These are phyloP conservation scores for Amaurobius ferox DNA, from an alignment of 2,888 invertebrate genomes.

Conservation along the genomic window DNA sequence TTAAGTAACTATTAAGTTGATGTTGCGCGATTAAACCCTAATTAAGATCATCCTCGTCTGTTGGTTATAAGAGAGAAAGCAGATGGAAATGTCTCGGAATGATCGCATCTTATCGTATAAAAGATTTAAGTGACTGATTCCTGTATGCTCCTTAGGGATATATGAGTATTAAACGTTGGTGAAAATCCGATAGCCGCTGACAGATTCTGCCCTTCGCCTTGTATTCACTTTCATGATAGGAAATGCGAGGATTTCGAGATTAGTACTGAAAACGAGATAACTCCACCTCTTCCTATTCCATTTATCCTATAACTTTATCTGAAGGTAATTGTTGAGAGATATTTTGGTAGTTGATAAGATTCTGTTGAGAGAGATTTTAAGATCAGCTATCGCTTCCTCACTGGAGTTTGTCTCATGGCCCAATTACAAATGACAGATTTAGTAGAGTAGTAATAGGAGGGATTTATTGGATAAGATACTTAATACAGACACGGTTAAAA, in stretches of 20 bases:
- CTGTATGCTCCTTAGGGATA: slow-evolving; percentile 22
- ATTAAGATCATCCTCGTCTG: slow-evolving; percentile 12
- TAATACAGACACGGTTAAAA: too few species aligned
- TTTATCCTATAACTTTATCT: too few species aligned
- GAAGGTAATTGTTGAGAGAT: too few species aligned
- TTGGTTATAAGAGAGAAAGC: slow-evolving; percentile 6
- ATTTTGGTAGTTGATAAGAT: too few species aligned
- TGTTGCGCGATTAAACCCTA: slow-evolving; percentile 19
- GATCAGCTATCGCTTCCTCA: too few species aligned
- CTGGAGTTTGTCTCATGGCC: too few species aligned
- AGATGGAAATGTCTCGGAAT: slow-evolving; percentile 20
- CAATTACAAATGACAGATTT: too few species aligned
- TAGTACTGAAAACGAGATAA: not conserved
- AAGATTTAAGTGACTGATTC: slow-evolving; percentile 24
- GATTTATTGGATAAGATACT: too few species aligned
- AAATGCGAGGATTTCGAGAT: slow-evolving; percentile 2
- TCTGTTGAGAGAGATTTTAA: too few species aligned
- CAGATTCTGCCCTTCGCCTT: slow-evolving; percentile 19
- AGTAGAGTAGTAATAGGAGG: too few species aligned
- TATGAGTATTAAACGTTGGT: slow-evolving; percentile 25
- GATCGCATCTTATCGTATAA: slow-evolving; percentile 25
- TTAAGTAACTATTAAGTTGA: not conserved
- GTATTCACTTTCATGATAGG: slow-evolving; percentile 21
- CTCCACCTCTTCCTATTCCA: too few species aligned
- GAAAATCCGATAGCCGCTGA: slow-evolving; percentile 21